Conservation (phyloP, 2,797 vertebrate genomes). For the Halcyon badia region DNA sequence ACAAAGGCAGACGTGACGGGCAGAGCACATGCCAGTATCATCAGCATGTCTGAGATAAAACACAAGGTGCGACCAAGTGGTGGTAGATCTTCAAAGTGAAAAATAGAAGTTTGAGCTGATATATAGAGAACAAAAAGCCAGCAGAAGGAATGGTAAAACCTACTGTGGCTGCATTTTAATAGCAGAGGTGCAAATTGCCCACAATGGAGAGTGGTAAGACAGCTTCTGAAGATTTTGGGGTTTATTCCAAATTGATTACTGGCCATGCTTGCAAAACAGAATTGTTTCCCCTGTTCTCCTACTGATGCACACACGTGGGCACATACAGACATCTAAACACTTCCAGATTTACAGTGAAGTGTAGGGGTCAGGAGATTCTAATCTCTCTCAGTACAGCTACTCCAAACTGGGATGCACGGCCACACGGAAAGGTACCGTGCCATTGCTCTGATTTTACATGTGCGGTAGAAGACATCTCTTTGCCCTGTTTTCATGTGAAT, state of each 20-base stretch:
- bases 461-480: fast-evolving
- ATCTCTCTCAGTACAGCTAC: neutral
- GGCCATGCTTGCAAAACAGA: neutral
- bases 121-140: neutral
- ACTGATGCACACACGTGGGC: neutral
- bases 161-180: neutral
- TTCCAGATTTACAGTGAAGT: neutral
- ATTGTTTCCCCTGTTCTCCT: neutral
- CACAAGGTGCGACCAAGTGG: neutral
- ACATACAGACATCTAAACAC: neutral
- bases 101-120: neutral
- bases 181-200: neutral
- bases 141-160: neutral
- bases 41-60: neutral
- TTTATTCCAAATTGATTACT: neutral
- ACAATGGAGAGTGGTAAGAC: neutral
- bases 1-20: neutral
- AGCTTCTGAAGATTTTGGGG: neutral
- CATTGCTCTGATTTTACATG: neutral
- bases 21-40: neutral
- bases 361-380: neutral
- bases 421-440: neutral
- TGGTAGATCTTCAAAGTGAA: neutral
- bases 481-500: neutral
- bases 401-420: neutral